Evolutionary conservation across 2,888 invertebrate species (phyloP), one percentile per base, ranked within the genome.

Genomic region (Agrenia bidenticulata): DNA sequence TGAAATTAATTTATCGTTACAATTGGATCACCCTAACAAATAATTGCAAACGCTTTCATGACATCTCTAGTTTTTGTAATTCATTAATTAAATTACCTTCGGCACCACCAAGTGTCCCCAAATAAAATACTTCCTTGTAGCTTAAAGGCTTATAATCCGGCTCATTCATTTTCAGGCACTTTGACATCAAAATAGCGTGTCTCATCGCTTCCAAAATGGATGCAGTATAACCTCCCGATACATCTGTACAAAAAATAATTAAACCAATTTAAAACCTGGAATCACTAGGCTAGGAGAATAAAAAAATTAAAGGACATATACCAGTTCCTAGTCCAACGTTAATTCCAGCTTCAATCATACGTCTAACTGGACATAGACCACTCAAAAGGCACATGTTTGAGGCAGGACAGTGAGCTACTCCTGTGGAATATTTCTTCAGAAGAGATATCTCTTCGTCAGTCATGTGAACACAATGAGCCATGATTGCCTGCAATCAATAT

Each of bases 21-120:
- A n/a, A n/a, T n/a, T n/a, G n/a, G n/a, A n/a, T n/a, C n/a, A n/a
- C n/a, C n/a, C n/a, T n/a, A n/a, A n/a, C n/a, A n/a, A n/a, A n/a
- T n/a, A n/a, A n/a, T n/a, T n/a, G n/a, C n/a, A n/a, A n/a, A n/a
- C n/a, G n/a, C n/a, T n/a, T n/a, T n/a, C n/a, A n/a, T n/a, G n/a
- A n/a, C n/a, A n/a, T n/a, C n/a, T n/a, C n/a, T n/a, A n/a, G n/a
- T n/a, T n/a, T n/a, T n/a, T n/a, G n/a, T n/a, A n/a, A n/a, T n/a
- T n/a, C n/a, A n/a, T n/a, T n/a, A n/a, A 32, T 32, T 27, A 66
- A 50, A 54, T 62, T 64, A 89, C 89, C 88, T 84, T 83, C 84
- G 65, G 92, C 92, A 5, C 94, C 93, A 19, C 94, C 93, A 58
- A 92, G 80, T 1, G 94, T 95, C 15, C 92, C 93, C 75, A 94